phyloP scores from a whole-genome alignment of 1,140 invertebrate species.

The Drosophila pruinosa region DNA sequence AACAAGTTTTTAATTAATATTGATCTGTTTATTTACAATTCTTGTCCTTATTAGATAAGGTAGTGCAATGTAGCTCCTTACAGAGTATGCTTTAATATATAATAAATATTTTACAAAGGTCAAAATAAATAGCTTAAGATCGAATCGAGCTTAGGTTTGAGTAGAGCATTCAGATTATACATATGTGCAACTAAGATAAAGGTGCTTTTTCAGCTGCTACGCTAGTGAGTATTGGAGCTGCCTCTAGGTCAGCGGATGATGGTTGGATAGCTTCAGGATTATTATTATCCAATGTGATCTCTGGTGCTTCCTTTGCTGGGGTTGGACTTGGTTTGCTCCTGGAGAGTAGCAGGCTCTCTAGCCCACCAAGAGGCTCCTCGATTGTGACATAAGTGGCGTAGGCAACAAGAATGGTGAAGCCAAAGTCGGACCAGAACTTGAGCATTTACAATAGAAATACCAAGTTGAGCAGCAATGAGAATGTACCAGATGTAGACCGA shows the following conservation, averaged over 20 bases:
- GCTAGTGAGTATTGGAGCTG: neutral
- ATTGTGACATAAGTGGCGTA: constrained; percentile 39
- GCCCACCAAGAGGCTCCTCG: constrained; percentile 53
- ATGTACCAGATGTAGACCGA: constrained; percentile 84
- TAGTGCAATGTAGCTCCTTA: no score
- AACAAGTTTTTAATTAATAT: no score
- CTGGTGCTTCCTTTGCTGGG: neutral
- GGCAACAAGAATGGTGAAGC: constrained; percentile 53
- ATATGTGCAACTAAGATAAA: no score
- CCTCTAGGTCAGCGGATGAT: neutral
- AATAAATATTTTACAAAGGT: neutral
- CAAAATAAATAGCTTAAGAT: neutral
- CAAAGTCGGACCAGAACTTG: constrained; percentile 57
- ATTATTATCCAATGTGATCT: neutral
- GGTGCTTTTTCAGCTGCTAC: neutral
- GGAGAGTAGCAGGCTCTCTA: constrained; percentile 40
- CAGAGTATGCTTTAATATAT: no score
- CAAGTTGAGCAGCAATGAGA: constrained; percentile 56
- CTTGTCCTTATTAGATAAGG: no score
- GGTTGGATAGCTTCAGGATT: no score
- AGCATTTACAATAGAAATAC: constrained; percentile 54
- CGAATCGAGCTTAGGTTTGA: no score
- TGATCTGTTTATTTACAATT: no score
- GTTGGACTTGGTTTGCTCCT: neutral
- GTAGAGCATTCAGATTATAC: no score